Evolutionary conservation across 2,797 vertebrate species (phyloP), one percentile per base, ranked within the genome.

Genomic region (Tenualosa thibaudeaui): DNA sequence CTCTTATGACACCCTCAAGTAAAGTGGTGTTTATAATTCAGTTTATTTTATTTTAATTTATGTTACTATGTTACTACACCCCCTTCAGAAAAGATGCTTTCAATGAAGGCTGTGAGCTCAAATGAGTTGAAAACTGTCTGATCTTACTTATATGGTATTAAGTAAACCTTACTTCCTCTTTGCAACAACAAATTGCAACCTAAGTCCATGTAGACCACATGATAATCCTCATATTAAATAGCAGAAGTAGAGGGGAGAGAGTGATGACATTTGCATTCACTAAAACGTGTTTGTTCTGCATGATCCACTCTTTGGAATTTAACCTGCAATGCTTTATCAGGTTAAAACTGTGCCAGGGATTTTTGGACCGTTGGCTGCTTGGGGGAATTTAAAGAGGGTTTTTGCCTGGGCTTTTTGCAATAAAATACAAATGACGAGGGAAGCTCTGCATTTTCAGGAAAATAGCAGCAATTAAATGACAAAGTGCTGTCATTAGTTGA

Each of bases 401-500:
- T 78, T 78, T 43, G 68, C 68, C 37, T 13, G 37, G 40, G 71
- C 71, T 43, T 78, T 78, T 17, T 78, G 43, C 37, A 78, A 78
- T 78, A 22, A 78, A 78, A 46, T 78, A 78, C 2, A 78, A 78
- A 43, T 78, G 46, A 46, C 43, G 5, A 78, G 71, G 71, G 71
- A 22, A 78, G 71, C 71, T 78, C 46, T 19, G 40, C 71, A 78
- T 78, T 78, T 75, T 13, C 68, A 40, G 37, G 17, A 78, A 46
- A 78, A 78, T 46, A 22, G 71, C 58, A 0, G 40, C 71, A 78
- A 46, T 78, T 78, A 78, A 78, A 78, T 78, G 17, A 46, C 71
- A 78, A 40, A 78, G 71, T 78, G 71, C 71, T 78, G 71, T 46
- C 71, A 78, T 78, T 46, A 43, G 71, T 46, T 78, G 37, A 43